Conservation (phyloP, 2,113 vertebrate species). For the Mustela lutreola region DNA sequence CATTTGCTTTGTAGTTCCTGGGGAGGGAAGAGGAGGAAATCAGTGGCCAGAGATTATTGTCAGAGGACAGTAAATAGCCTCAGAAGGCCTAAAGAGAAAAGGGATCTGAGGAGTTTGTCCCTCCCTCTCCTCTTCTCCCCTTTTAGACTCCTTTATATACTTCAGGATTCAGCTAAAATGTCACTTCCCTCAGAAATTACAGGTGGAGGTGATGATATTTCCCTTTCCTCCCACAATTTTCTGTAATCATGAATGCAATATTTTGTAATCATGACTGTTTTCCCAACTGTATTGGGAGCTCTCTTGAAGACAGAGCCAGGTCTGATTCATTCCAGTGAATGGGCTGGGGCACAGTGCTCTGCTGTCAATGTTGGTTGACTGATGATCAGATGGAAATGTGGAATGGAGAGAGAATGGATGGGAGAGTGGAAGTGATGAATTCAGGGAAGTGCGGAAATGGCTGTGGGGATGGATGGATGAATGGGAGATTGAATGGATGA, state of each 20-base stretch:
- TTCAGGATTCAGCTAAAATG: neutral
- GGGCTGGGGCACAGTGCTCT: neutral
- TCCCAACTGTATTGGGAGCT: neutral
- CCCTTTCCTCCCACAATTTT: neutral
- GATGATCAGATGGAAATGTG: neutral
- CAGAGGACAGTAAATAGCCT: neutral
- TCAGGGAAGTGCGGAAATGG: neutral
- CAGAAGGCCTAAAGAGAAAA: neutral
- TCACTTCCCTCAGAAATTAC: neutral
- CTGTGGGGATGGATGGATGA: neutral
- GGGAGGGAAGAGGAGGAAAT: neutral
- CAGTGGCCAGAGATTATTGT: neutral
- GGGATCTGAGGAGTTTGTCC: neutral
- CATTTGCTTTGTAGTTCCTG: constrained; percentile 3
- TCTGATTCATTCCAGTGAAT: neutral
- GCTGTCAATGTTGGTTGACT: neutral
- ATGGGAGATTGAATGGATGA: neutral
- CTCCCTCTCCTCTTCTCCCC: neutral
- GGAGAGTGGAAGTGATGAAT: neutral
- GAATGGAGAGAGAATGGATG: neutral
- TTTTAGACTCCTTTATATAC: neutral
- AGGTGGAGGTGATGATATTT: neutral
- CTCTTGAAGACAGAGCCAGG: constrained; percentile 11
- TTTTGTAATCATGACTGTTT: neutral
- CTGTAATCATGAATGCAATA: neutral